Percentiles rank a stretch among this genome's conserved stretches.
Evolutionary conservation across 2,113 vertebrate genomes (phyloP).

Genomic region (Gallinago media): DNA sequence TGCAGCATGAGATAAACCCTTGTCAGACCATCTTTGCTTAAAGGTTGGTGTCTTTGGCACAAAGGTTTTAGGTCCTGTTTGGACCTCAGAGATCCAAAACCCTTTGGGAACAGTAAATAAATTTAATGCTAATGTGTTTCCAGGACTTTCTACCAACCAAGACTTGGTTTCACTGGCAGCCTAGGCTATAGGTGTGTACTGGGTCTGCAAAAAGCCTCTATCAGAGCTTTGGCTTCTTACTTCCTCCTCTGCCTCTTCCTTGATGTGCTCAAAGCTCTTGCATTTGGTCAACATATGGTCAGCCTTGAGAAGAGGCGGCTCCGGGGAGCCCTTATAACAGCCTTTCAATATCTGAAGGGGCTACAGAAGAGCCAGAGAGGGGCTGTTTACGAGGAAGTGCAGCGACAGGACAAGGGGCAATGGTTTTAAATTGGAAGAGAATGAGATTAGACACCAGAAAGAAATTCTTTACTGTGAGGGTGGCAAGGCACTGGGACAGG

Average conservation of each 20-base stretch:
- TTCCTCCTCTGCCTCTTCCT: not conserved
- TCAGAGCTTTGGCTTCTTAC: not conserved
- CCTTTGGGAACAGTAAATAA: not conserved
- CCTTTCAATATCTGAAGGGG: too few relatives aligned
- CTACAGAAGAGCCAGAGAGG: too few relatives aligned
- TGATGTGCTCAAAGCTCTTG: not conserved
- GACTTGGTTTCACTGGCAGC: not conserved
- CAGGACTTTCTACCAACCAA: not conserved
- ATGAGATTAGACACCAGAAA: too few relatives aligned
- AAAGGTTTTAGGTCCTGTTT: not conserved
- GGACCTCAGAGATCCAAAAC: not conserved
- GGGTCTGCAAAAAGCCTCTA: not conserved
- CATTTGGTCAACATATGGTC: not conserved
- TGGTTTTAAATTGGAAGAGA: too few relatives aligned
- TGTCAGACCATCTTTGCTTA: not conserved
- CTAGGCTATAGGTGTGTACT: rapidly evolving
- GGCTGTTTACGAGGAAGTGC: too few relatives aligned
- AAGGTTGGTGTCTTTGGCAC: not conserved
- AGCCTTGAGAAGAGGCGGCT: too few relatives aligned
- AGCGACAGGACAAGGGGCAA: too few relatives aligned
- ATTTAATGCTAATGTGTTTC: not conserved
- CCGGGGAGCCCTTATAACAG: too few relatives aligned
- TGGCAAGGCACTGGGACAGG: too few relatives aligned
- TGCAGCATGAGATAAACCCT: not conserved
- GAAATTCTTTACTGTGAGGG: too few relatives aligned